Percentiles rank a stretch among this genome's conserved stretches.
phyloP scores from a whole-genome alignment of 2,113 vertebrate species.

The Sterrhoptilus dennistouni region DNA sequence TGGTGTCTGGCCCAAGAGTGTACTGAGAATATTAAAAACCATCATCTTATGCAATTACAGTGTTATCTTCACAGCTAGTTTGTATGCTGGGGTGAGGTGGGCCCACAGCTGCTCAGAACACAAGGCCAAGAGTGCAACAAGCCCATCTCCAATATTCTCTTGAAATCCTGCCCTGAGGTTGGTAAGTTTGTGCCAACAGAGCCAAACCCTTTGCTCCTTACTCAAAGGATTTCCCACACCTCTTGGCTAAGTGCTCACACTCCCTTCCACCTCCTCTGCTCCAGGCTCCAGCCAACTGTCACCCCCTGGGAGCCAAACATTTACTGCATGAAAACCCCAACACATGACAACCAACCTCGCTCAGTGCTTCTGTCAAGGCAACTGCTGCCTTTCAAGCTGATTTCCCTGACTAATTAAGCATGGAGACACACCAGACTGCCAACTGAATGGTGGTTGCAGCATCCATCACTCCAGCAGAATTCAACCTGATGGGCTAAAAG shows the following conservation, averaged over 20 bases:
- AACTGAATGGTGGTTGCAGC: not conserved
- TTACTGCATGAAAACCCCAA: not conserved
- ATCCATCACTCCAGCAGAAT: constrained; percentile 17
- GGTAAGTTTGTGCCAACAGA: not conserved
- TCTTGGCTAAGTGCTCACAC: not conserved
- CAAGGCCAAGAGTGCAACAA: not conserved
- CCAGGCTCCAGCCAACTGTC: not conserved
- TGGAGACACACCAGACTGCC: constrained; percentile 6
- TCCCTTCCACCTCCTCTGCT: not conserved
- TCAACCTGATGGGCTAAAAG: constrained; percentile 3
- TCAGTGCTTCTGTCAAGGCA: constrained; percentile 19
- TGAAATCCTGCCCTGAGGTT: not conserved
- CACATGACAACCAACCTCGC: not conserved
- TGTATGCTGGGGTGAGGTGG: not conserved
- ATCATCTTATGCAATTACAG: not conserved
- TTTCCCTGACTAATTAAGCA: constrained; percentile 47
- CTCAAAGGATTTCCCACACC: not conserved
- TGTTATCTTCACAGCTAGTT: not conserved
- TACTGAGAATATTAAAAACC: not conserved
- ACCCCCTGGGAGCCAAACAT: not conserved
- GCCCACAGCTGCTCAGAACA: not conserved
- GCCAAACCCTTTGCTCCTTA: not conserved
- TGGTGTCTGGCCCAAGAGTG: not conserved
- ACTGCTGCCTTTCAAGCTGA: constrained; percentile 32
- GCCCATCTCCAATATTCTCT: not conserved